These are phyloP conservation scores for Syrista parreyssii DNA, from an alignment of 2,888 invertebrate genomes.

Conservation along the genomic window DNA sequence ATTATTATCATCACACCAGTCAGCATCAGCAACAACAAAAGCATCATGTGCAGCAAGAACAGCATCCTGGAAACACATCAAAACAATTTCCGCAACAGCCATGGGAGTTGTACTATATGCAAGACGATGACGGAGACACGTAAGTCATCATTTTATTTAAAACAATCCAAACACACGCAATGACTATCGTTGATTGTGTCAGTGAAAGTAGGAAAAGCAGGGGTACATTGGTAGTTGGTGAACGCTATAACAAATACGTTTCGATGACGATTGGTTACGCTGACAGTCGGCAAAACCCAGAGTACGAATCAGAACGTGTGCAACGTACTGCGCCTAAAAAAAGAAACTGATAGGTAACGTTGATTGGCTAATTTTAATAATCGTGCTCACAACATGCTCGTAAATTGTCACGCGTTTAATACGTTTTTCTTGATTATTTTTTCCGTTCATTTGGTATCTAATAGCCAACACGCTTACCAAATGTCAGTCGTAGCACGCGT, in stretches of 20 bases:
- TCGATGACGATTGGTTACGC: neutral
- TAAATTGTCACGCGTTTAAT: neutral
- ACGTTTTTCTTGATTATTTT: neutral
- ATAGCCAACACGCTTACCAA: neutral
- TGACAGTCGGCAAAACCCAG: neutral
- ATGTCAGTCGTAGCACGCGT: neutral
- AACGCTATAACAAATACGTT: neutral
- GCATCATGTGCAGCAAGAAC: neutral
- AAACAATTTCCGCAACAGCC: slow-evolving; percentile 51
- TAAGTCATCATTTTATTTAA: slow-evolving; percentile 69
- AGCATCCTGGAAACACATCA: slow-evolving; percentile 5
- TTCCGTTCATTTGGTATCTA: neutral
- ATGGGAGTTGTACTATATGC: slow-evolving; percentile 78
- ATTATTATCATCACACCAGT: neutral
- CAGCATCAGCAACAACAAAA: neutral
- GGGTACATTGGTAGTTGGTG: neutral
- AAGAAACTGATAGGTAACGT: neutral
- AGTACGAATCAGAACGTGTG: neutral
- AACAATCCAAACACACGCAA: neutral
- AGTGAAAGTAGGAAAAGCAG: neutral
- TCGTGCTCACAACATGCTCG: neutral
- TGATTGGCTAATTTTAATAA: no score
- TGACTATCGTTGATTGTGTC: neutral
- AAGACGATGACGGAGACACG: slow-evolving; percentile 90
- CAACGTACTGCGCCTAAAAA: neutral